phyloP scores from a whole-genome alignment of 2,888 invertebrate species.

The Xylophagus ater region DNA sequence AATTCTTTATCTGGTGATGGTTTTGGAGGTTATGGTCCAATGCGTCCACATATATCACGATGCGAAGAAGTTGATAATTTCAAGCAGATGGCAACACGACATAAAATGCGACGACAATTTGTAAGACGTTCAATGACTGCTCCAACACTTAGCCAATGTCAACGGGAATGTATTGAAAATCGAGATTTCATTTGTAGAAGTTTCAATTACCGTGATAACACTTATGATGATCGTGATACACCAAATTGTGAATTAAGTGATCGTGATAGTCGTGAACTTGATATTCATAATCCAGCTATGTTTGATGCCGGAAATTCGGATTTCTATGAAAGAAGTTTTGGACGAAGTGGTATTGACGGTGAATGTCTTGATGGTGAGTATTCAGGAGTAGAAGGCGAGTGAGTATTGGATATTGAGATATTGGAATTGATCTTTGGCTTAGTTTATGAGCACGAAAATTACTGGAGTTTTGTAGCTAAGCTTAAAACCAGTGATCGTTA shows the following conservation, averaged over 20 bases:
- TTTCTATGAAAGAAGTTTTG: slow-evolving; percentile 69
- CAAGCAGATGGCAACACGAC: slow-evolving; percentile 66
- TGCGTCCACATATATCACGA: slow-evolving; percentile 42
- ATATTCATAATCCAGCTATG: slow-evolving; percentile 71
- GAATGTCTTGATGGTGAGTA: slow-evolving; percentile 76
- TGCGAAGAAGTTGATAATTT: slow-evolving; percentile 76
- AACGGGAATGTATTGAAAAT: slow-evolving; percentile 71
- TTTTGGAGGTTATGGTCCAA: slow-evolving; percentile 34
- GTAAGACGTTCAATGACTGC: slow-evolving; percentile 63
- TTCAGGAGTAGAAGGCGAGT: too few relatives aligned
- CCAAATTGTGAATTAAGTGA: slow-evolving; percentile 82
- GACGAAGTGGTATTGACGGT: slow-evolving; percentile 54
- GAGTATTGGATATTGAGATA: too few relatives aligned
- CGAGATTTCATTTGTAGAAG: slow-evolving; percentile 76
- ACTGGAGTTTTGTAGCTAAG: too few relatives aligned
- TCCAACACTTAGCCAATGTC: slow-evolving; percentile 66
- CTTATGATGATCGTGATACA: slow-evolving; percentile 47
- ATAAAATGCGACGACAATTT: slow-evolving; percentile 67
- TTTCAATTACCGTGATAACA: slow-evolving; percentile 56
- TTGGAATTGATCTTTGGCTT: too few relatives aligned
- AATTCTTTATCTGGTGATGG: slow-evolving; percentile 31
- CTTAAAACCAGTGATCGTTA: too few relatives aligned
- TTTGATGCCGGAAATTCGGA: slow-evolving; percentile 80
- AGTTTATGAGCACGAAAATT: too few relatives aligned
- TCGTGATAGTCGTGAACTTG: slow-evolving; percentile 70